Conservation (phyloP, 1,140 invertebrate species). For the Drusus annulatus region DNA sequence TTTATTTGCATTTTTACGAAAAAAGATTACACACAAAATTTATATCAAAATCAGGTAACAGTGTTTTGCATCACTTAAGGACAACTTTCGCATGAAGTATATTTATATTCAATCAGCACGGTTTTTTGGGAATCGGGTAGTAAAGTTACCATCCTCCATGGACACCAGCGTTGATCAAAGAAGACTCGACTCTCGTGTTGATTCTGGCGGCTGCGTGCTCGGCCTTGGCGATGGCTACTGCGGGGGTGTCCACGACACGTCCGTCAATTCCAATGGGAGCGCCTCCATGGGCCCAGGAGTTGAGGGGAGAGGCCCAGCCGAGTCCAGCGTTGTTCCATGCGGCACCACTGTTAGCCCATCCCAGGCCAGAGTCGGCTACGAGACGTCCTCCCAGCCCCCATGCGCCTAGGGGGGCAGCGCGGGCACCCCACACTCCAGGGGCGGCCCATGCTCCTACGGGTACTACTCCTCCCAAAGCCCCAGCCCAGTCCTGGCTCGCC, state of each 20-base stretch:
- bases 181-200: not conserved
- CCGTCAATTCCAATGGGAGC: constrained; percentile 36
- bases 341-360: not conserved
- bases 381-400: constrained; percentile 59
- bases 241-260: constrained; percentile 68
- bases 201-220: constrained; percentile 67
- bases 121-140: no score
- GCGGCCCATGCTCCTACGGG: constrained; percentile 56
- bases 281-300: constrained; percentile 62
- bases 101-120: no score
- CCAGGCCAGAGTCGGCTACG: constrained; percentile 69
- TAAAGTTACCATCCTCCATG: no score
- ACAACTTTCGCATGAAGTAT: no score
- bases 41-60: no score
- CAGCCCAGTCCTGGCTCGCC: constrained; percentile 28
- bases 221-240: constrained; percentile 69
- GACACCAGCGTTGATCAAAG: no score
- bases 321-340: not conserved
- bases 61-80: no score
- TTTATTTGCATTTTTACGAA: no score
- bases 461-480: constrained; percentile 60
- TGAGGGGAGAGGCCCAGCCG: constrained; percentile 16
- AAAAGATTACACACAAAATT: no score
- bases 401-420: constrained; percentile 42
- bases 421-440: constrained; percentile 6